Conservation (phyloP, 2,113 vertebrate species). For the Hystrix cristata region DNA sequence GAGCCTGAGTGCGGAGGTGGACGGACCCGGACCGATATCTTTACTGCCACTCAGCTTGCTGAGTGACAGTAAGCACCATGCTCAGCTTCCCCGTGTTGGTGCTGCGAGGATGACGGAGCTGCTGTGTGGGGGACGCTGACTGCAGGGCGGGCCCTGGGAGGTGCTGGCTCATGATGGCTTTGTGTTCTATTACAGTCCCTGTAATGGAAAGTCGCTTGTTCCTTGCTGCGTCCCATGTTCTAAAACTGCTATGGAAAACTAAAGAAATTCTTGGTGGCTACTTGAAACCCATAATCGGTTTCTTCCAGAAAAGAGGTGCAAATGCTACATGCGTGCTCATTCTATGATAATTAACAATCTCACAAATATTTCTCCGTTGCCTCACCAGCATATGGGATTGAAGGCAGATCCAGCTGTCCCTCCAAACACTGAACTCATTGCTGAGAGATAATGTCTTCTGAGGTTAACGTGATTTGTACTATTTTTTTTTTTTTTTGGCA, state of each 20-base stretch:
- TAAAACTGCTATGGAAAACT: constrained; percentile 59
- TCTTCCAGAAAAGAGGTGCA: constrained; percentile 33
- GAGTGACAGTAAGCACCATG: not conserved
- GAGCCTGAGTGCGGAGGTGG: not conserved
- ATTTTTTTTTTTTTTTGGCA: constrained; percentile 41
- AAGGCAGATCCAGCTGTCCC: constrained; percentile 58
- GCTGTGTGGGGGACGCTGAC: not conserved
- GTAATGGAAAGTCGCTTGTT: constrained; percentile 61
- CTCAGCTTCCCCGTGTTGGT: not conserved
- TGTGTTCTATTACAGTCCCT: constrained; percentile 23
- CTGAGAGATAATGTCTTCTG: constrained; percentile 65
- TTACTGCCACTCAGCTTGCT: not conserved
- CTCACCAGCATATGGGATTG: constrained; percentile 74
- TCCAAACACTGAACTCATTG: constrained; percentile 72
- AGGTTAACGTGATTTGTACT: constrained; percentile 67
- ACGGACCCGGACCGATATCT: not conserved
- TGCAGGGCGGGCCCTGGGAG: not conserved
- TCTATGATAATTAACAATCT: constrained; percentile 70
- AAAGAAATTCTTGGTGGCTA: constrained; percentile 77
- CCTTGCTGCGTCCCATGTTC: constrained; percentile 58
- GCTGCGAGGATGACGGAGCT: not conserved
- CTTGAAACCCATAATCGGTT: constrained; percentile 70
- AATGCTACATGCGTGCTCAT: constrained; percentile 55
- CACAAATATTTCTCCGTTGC: constrained; percentile 65
- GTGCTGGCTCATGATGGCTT: not conserved